Conservation (phyloP, 2,888 invertebrate species). For the Microplitis manilae region DNA sequence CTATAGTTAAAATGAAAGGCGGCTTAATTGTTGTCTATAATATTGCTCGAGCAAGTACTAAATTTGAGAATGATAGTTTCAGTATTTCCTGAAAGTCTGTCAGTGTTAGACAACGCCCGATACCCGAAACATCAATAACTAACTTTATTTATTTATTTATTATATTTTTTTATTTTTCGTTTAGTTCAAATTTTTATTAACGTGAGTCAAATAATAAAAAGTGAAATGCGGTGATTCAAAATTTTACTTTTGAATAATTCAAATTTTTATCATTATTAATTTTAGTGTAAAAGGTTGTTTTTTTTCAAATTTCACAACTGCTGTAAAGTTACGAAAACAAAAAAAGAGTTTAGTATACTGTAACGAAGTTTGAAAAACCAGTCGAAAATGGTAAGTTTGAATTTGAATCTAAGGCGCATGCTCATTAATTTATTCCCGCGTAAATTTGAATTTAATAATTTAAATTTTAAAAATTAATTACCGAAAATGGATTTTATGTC, state of each 20-base stretch:
- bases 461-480: too few species aligned
- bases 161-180: slow-evolving; percentile 20
- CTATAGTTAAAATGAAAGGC: slow-evolving; percentile 71
- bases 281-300: not conserved
- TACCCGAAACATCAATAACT: slow-evolving; percentile 23
- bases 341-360: too few species aligned
- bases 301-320: not conserved
- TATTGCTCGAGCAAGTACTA: slow-evolving; percentile 60
- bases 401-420: too few species aligned
- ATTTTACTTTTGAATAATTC: slow-evolving; percentile 15
- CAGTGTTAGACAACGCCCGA: slow-evolving; percentile 67
- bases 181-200: not conserved
- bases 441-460: too few species aligned
- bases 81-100: slow-evolving; percentile 71
- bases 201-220: not conserved
- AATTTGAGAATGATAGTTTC: slow-evolving; percentile 69
- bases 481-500: too few species aligned
- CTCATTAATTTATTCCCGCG: too few species aligned
- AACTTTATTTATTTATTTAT: slow-evolving; percentile 9
- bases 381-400: not conserved
- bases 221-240: slow-evolving; percentile 12
- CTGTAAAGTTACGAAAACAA: too few species aligned
- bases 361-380: not conserved
- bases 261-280: not conserved
- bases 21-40: slow-evolving; percentile 67